These are phyloP conservation scores for Spisula solida DNA, from an alignment of 2,888 invertebrate genomes.

Conservation along the genomic window DNA sequence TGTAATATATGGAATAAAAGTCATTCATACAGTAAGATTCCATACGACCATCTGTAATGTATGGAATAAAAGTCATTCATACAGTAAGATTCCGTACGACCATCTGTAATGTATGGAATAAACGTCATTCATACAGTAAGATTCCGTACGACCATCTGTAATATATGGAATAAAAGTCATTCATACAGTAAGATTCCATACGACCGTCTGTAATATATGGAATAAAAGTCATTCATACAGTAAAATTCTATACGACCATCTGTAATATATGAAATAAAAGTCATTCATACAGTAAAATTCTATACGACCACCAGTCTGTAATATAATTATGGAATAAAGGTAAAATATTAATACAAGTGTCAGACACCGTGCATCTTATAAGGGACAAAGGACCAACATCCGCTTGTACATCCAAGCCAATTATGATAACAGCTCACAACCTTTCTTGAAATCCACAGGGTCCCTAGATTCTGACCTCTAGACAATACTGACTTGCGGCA, in stretches of 20 bases:
- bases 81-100: conserved; percentile 86
- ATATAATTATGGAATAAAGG: conserved; percentile 33
- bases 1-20: conserved; percentile 67
- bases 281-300: conserved; percentile 86
- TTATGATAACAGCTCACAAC: too few species aligned
- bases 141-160: conserved; percentile 86
- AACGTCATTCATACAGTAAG: conserved; percentile 86
- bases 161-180: conserved; percentile 33
- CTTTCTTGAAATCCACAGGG: too few species aligned
- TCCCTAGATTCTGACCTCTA: too few species aligned
- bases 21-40: conserved; percentile 86
- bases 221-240: conserved; percentile 84
- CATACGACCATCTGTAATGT: conserved; percentile 85
- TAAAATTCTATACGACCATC: conserved; percentile 86
- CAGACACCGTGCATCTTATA: too few species aligned
- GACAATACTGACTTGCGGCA: too few species aligned
- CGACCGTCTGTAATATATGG: conserved; percentile 81
- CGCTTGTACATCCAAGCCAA: too few species aligned
- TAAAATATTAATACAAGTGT: background rate
- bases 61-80: conserved; percentile 77
- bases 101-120: conserved; percentile 78
- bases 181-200: conserved; percentile 86
- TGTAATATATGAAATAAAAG: conserved; percentile 68
- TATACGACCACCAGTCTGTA: conserved; percentile 86
- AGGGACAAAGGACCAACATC: too few species aligned